Evolutionary conservation across 2,888 invertebrate genomes (phyloP).

Genomic region (Pyralis farinalis): DNA sequence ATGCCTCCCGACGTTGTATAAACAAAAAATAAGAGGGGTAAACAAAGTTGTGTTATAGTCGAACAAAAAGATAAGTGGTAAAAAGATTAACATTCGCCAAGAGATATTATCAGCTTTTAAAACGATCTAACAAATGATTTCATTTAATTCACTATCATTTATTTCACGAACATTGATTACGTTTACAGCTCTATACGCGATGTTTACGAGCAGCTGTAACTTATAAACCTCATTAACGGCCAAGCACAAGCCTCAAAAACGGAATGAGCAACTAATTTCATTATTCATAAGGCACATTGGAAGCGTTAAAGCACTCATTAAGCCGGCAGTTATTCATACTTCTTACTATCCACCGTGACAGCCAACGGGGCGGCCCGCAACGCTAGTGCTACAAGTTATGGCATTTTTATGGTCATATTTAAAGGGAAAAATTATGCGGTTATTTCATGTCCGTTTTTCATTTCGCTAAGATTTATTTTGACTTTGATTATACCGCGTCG

Average conservation of each 20-base stretch:
- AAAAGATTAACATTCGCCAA: no score
- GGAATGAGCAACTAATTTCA: constrained; percentile 78
- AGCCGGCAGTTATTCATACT: constrained; percentile 68
- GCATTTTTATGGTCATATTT: constrained; percentile 70
- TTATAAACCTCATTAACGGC: constrained; percentile 68
- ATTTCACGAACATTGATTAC: constrained; percentile 41
- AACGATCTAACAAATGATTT: no score
- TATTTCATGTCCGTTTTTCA: constrained; percentile 73
- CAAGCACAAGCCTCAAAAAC: constrained; percentile 67
- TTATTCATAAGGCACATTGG: constrained; percentile 80
- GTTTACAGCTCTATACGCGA: constrained; percentile 28
- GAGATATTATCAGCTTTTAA: no score
- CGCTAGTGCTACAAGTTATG: constrained; percentile 69
- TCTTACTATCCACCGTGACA: constrained; percentile 72
- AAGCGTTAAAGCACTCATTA: constrained; percentile 79
- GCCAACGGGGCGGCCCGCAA: constrained; percentile 31
- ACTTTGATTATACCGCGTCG: constrained; percentile 73
- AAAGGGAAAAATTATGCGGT: constrained; percentile 66
- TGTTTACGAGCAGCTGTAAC: constrained; percentile 57
- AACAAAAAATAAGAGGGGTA: no score
- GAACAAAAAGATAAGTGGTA: no score
- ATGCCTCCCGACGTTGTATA: no score
- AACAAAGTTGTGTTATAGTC: no score
- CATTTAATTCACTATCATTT: no score
- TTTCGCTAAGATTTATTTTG: constrained; percentile 66